Base-by-base conservation (phyloP, 2,113 vertebrate species). In the Trogon surrucura region DNA sequence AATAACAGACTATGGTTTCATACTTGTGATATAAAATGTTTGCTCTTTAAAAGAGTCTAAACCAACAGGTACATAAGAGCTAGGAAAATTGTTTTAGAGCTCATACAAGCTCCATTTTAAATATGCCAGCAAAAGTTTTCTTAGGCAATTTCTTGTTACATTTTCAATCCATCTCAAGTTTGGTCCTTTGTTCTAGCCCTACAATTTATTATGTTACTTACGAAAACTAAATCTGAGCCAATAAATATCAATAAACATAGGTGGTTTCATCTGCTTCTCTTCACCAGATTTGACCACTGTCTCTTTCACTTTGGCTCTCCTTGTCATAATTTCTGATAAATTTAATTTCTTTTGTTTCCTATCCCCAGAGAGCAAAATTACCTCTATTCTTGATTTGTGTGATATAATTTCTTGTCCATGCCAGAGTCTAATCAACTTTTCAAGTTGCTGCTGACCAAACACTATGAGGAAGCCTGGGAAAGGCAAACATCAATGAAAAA, bases 21-120 rank as follows among this genome's bases (percentile, higher is more conserved):
- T 81, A 54, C 30, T 87, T 93, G 17, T 86, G 74, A 60, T 69
- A 65, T 67, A 86, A 95, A 94, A 92, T 91, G 18, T 79, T 80
- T 86, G 74, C 64, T 85, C 89, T 95, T 85, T 94, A 92, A 91
- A 91, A 95, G 85, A 89, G 60, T 75, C 65, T 85, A 92, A 91
- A 88, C 17, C 16, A 75, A 50, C 8, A 74, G 38, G 25, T 36
- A 66, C 62, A 47, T 30, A 32, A 23, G 82, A 89, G 75, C 58
- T 71, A 96, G 60, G 60, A 85, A 96, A 80, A 27, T 72, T 73
- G 30, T 32, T 90, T 48, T 30, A 80, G 44, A 69, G 15, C 30
- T 85, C 74, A 77, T 48, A 41, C 10, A 91, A 87, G 38, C 89
- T 89, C 58, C 36, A 62, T 86, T 91, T 90, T 85, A 93, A 96